phyloP scores from a whole-genome alignment of 2,888 invertebrate species.

The Thelaira solivaga region DNA sequence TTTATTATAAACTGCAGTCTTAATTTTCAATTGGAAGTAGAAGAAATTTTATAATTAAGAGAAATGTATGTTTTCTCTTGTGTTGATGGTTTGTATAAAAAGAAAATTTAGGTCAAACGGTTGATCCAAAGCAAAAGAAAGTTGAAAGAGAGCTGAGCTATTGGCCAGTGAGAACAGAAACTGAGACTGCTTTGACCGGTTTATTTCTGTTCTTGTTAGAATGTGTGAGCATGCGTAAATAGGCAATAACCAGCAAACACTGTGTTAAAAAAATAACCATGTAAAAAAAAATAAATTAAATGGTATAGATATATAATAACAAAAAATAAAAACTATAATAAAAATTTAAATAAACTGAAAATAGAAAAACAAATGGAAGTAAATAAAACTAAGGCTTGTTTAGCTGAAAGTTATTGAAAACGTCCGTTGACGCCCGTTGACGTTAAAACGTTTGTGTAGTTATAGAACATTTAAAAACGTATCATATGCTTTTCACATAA shows the following conservation, averaged over 20 bases:
- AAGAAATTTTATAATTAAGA: conserved; percentile 7
- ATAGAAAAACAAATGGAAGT: too few relatives aligned
- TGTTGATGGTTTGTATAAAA: neutral
- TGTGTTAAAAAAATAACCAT: neutral
- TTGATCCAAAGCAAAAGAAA: conserved; percentile 2
- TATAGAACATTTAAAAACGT: too few relatives aligned
- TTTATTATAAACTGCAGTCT: conserved; percentile 13
- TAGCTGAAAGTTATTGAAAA: too few relatives aligned
- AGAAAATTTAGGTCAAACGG: conserved; percentile 20
- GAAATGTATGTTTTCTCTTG: conserved; percentile 17
- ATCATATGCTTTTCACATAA: too few relatives aligned
- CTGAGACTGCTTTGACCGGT: conserved; percentile 2
- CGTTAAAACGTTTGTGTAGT: too few relatives aligned
- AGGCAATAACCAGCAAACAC: neutral
- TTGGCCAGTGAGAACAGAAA: neutral
- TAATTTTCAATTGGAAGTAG: neutral
- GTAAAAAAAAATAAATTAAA: neutral
- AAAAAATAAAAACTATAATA: too few relatives aligned
- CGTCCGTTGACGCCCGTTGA: too few relatives aligned
- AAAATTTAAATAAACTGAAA: too few relatives aligned
- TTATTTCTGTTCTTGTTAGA: neutral
- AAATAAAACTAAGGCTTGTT: too few relatives aligned
- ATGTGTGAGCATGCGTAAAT: neutral
- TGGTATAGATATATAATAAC: too few relatives aligned
- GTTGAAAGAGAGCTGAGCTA: neutral